Percentiles rank a stretch among this genome's conserved stretches.
Evolutionary conservation across 2,888 invertebrate species (phyloP).

Genomic region (Cheiracanthium punctorium): DNA sequence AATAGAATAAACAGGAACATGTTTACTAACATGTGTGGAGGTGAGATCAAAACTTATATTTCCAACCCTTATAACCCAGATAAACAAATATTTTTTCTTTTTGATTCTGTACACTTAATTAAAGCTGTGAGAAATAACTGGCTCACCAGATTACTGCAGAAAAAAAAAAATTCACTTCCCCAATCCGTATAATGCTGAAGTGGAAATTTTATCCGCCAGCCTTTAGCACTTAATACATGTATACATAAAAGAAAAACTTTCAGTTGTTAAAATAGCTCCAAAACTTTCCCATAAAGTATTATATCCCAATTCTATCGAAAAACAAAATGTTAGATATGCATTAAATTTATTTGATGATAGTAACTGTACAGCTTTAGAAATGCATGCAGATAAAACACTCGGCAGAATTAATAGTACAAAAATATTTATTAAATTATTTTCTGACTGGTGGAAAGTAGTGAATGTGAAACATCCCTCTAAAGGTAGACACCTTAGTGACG

Average conservation of each 20-base stretch:
- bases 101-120: neutral
- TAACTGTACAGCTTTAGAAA: neutral
- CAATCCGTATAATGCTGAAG: neutral
- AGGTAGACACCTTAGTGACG: neutral
- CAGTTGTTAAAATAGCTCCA: slow-evolving; percentile 9
- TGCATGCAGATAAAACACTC: neutral
- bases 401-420: neutral
- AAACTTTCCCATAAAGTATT: slow-evolving; percentile 2
- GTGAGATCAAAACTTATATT: neutral
- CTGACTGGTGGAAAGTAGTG: slow-evolving; percentile 22
- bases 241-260: neutral
- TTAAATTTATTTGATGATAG: slow-evolving; percentile 18
- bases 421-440: neutral
- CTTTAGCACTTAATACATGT: neutral
- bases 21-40: neutral
- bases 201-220: too few relatives aligned
- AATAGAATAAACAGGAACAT: slow-evolving; percentile 22
- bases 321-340: neutral
- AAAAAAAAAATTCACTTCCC: neutral
- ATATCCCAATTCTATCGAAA: neutral
- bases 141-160: neutral
- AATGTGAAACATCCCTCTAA: neutral
- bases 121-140: slow-evolving; percentile 22
- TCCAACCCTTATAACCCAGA: neutral
- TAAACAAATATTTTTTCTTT: neutral